phyloP scores from a whole-genome alignment of 2,113 vertebrate genomes.

The Ophthalmolycus amberensis region DNA sequence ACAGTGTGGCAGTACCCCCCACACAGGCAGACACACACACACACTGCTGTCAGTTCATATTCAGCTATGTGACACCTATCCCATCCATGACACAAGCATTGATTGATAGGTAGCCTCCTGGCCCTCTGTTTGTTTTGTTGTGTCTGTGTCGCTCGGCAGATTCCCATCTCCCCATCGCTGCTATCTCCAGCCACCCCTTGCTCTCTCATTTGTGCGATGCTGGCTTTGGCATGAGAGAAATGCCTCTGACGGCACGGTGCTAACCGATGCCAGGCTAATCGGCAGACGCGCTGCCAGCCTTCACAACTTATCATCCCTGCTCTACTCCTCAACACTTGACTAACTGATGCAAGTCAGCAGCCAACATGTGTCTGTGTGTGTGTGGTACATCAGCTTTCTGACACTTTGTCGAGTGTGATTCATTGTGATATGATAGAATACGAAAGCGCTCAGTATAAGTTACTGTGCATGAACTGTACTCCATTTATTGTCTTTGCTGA shows the following conservation, averaged over 20 bases:
- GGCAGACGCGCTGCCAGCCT: conserved; percentile 34
- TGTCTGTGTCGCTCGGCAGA: conserved; percentile 32
- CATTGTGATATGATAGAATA: not conserved
- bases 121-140: conserved; percentile 44
- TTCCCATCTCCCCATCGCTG: conserved; percentile 14
- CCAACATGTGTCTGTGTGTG: conserved; percentile 27
- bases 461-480: not conserved
- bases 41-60: conserved; percentile 66
- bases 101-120: conserved; percentile 71
- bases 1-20: conserved; percentile 3
- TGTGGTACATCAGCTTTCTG: conserved; percentile 17
- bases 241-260: conserved; percentile 14
- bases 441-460: not conserved
- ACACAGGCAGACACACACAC: conserved; percentile 33
- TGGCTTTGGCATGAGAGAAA: conserved; percentile 40
- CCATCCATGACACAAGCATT: conserved; percentile 35
- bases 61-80: conserved; percentile 57
- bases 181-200: conserved; percentile 3
- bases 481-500: not conserved
- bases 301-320: conserved; percentile 52
- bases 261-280: conserved; percentile 58
- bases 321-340: conserved; percentile 40
- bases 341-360: conserved; percentile 22
- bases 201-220: conserved; percentile 46
- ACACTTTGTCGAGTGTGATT: conserved; percentile 13